A percentile compares a stretch with the other conserved stretches of the same genome.
Conservation (phyloP, 2,797 vertebrate species). For the Chaetophractus vellerosus region DNA sequence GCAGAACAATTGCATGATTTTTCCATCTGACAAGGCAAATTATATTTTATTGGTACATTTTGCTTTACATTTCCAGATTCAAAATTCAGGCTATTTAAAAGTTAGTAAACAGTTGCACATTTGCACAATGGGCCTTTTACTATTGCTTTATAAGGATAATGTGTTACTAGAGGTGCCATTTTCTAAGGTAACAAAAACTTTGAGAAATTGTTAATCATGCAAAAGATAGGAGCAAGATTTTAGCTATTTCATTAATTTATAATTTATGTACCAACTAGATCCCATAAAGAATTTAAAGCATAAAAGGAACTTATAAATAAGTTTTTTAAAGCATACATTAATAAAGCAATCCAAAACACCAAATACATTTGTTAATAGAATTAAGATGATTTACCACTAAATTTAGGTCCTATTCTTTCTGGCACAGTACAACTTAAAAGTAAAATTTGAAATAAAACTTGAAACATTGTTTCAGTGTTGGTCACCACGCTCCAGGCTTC, state of each 20-base stretch:
- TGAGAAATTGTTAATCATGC: not conserved
- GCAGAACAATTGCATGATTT: constrained; percentile 59
- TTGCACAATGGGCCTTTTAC: not conserved
- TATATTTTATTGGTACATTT: constrained; percentile 36
- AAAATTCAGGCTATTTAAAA: constrained; percentile 42
- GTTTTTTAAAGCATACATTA: not conserved
- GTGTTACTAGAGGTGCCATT: not conserved
- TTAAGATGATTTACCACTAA: not conserved
- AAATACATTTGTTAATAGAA: not conserved
- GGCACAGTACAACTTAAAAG: not conserved
- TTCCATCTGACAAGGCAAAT: constrained; percentile 36
- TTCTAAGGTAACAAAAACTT: not conserved
- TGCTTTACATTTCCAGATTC: constrained; percentile 53
- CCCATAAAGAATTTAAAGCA: not conserved
- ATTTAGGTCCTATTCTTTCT: not conserved
- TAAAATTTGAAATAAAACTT: not conserved
- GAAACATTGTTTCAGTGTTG: not conserved
- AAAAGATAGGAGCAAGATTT: not conserved
- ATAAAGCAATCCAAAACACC: not conserved
- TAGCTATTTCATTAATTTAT: constrained; percentile 17
- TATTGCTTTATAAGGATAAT: constrained; percentile 14
- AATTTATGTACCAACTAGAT: not conserved
- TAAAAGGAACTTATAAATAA: not conserved
- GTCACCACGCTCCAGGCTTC: not conserved
- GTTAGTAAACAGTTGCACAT: not conserved